phyloP scores from a whole-genome alignment of 2,888 invertebrate species.

The Byasa hedistus region DNA sequence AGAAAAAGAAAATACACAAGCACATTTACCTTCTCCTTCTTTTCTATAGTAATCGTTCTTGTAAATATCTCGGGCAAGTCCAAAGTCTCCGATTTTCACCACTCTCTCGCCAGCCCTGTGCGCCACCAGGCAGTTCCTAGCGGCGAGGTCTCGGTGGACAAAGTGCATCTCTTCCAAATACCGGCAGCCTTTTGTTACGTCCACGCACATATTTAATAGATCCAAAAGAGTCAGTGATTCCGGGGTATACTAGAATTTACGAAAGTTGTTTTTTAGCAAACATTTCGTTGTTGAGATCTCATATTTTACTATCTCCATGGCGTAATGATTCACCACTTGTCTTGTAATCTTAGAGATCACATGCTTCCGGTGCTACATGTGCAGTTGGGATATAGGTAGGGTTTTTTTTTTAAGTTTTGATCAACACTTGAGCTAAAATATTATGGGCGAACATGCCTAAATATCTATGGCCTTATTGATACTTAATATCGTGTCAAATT shows the following conservation, averaged over 20 bases:
- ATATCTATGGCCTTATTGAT: too few relatives aligned
- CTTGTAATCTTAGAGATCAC: too few relatives aligned
- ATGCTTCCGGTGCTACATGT: too few relatives aligned
- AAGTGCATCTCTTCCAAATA: conserved; percentile 98
- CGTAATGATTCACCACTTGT: background rate
- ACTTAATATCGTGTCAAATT: background rate
- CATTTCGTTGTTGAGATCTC: too few relatives aligned
- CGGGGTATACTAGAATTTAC: conserved; percentile 76
- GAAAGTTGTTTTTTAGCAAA: background rate
- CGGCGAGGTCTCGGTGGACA: conserved; percentile 97
- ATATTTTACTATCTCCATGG: too few relatives aligned
- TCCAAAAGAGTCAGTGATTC: conserved; percentile 89
- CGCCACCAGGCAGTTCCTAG: conserved; percentile 96
- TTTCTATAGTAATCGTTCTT: conserved; percentile 98
- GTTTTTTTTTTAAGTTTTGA: too few relatives aligned
- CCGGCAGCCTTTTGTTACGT: conserved; percentile 96
- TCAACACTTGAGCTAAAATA: too few relatives aligned
- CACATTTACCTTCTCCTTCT: conserved; percentile 85
- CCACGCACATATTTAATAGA: conserved; percentile 94
- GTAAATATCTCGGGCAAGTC: conserved; percentile 97
- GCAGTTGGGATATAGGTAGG: too few relatives aligned
- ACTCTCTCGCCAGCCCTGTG: conserved; percentile 84
- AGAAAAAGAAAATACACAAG: too few relatives aligned
- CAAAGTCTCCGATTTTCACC: conserved; percentile 99
- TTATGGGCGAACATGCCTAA: too few relatives aligned